phyloP scores from a whole-genome alignment of 2,888 invertebrate genomes.

The Drosophila parthenogenetica region DNA sequence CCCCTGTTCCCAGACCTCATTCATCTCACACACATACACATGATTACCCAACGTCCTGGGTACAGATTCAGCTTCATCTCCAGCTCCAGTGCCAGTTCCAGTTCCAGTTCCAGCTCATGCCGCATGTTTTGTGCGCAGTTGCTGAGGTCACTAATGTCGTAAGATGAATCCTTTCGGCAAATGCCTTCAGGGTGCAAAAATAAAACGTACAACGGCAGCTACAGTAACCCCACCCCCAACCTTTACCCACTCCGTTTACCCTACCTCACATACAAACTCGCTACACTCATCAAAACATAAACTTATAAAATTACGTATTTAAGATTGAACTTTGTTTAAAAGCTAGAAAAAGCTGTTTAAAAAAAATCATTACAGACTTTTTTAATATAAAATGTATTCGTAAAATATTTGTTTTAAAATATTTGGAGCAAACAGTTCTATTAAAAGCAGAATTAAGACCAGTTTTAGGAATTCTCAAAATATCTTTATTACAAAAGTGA shows the following conservation, averaged over 20 bases:
- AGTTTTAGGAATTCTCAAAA: no score
- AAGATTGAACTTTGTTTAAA: no score
- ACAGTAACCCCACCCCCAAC: constrained; percentile 5
- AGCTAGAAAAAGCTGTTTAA: no score
- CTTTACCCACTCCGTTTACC: background rate
- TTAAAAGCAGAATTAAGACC: no score
- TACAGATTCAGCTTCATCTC: background rate
- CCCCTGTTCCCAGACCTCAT: constrained; percentile 16
- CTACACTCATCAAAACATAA: background rate
- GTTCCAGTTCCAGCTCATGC: constrained; percentile 25
- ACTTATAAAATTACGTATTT: background rate
- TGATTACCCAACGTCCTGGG: constrained; percentile 24
- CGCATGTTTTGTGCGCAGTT: constrained; percentile 73
- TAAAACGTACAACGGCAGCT: constrained; percentile 67
- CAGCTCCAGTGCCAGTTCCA: constrained; percentile 3
- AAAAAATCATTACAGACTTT: no score
- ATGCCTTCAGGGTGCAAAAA: constrained; percentile 81
- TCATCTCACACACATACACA: constrained; percentile 30
- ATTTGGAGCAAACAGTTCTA: no score
- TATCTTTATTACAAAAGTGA: no score
- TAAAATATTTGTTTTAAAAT: no score
- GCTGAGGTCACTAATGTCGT: constrained; percentile 83
- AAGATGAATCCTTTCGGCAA: constrained; percentile 82
- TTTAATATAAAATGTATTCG: no score
- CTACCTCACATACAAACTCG: background rate